phyloP scores from a whole-genome alignment of 2,113 vertebrate species.

The Lucifuga dentata region DNA sequence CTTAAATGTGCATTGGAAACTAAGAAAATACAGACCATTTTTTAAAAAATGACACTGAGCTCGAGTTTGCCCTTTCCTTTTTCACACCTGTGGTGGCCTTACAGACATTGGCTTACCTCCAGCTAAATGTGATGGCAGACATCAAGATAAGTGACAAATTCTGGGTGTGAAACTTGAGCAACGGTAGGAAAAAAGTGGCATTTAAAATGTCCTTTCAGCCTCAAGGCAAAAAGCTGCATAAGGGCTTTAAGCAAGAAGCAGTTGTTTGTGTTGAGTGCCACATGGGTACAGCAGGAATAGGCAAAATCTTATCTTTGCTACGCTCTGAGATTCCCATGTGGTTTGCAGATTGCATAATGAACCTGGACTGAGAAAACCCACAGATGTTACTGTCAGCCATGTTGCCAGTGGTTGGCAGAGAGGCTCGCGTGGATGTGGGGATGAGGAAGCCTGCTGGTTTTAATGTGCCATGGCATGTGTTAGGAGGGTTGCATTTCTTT shows the following conservation, averaged over 20 bases:
- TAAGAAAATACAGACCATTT: no score
- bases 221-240: conserved; percentile 35
- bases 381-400: conserved; percentile 72
- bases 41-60: no score
- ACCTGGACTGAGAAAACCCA: conserved; percentile 55
- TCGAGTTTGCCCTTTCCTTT: conserved; percentile 10
- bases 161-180: conserved; percentile 25
- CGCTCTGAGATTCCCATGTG: conserved; percentile 47
- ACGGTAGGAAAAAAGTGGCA: conserved; percentile 36
- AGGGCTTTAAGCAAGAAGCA: conserved; percentile 42
- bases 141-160: conserved; percentile 33
- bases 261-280: conserved; percentile 37
- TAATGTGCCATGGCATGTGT: no score
- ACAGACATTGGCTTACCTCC: not conserved
- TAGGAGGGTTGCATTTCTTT: conserved; percentile 8
- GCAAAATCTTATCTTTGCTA: conserved; percentile 36
- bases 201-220: conserved; percentile 51
- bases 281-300: conserved; percentile 35
- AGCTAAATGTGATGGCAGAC: conserved; percentile 25
- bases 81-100: conserved; percentile 5
- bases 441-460: conserved; percentile 35
- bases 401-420: conserved; percentile 67
- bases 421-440: conserved; percentile 35
- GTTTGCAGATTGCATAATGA: conserved; percentile 70
- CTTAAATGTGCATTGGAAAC: conserved; percentile 38